These are phyloP conservation scores for Paramisgurnus dabryanus DNA, from an alignment of 2,113 vertebrate species.

Conservation along the genomic window DNA sequence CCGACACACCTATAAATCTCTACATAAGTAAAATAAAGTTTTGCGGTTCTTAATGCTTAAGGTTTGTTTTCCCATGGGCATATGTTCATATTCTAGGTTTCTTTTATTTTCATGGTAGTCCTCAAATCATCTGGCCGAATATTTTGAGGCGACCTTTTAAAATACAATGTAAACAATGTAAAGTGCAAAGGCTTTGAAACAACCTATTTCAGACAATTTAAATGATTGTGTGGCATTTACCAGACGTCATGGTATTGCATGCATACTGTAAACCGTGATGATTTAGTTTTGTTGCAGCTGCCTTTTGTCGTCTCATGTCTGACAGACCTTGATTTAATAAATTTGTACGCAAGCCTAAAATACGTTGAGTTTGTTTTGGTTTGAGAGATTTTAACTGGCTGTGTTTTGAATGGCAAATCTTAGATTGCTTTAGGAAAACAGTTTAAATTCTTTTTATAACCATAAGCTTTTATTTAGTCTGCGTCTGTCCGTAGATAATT, in stretches of 20 bases:
- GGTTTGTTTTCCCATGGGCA: too few species aligned
- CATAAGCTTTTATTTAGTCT: conserved; percentile 35
- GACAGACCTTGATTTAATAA: conserved; percentile 34
- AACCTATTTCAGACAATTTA: conserved; percentile 5
- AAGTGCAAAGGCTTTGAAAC: conserved; percentile 1
- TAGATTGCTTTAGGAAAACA: conserved; percentile 35
- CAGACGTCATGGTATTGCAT: conserved; percentile 5
- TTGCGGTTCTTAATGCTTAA: not conserved
- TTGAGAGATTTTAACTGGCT: conserved; percentile 40
- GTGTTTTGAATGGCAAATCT: conserved; percentile 44
- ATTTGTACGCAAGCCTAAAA: conserved; percentile 39
- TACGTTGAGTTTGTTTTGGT: conserved; percentile 41
- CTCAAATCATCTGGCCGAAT: not conserved
- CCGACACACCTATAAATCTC: not conserved
- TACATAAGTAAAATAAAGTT: too few species aligned
- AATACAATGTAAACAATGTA: conserved; percentile 8
- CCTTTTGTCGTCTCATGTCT: conserved; percentile 43
- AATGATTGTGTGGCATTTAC: conserved; percentile 12
- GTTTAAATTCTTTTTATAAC: conserved; percentile 22
- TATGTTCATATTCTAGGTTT: not conserved
- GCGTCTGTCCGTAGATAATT: conserved; percentile 34
- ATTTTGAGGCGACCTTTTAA: conserved; percentile 1
- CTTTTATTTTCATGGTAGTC: not conserved
- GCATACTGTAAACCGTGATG: conserved; percentile 39
- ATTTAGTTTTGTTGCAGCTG: conserved; percentile 46